Evolutionary conservation across 92 coral and sea anemone species (phyloP).

Genomic region (Pocillopora meandrina): DNA sequence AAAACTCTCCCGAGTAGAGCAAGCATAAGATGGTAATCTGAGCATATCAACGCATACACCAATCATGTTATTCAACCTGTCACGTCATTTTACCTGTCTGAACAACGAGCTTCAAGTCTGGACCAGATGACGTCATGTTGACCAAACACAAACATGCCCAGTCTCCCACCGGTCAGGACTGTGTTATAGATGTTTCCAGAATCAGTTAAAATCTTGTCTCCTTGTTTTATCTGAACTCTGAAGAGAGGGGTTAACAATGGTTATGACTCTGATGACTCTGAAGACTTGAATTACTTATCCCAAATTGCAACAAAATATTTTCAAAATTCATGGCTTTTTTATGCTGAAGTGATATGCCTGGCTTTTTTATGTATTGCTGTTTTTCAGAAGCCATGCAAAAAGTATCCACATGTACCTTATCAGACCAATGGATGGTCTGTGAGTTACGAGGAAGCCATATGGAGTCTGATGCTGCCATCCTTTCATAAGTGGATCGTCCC

Average conservation of each 20-base stretch:
- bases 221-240: slow-evolving; percentile 79
- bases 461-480: slow-evolving; percentile 93
- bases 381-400: neutral
- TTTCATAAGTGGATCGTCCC: slow-evolving; percentile 94
- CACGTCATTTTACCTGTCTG: slow-evolving; percentile 68
- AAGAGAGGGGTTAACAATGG: neutral
- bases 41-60: too few species aligned
- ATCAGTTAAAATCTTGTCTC: slow-evolving; percentile 81
- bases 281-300: too few species aligned
- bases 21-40: too few species aligned
- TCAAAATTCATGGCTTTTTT: too few species aligned
- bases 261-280: too few species aligned
- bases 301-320: too few species aligned
- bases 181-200: slow-evolving; percentile 92
- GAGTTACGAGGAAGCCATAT: slow-evolving; percentile 74
- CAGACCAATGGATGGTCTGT: slow-evolving; percentile 94
- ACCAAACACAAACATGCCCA: slow-evolving; percentile 95
- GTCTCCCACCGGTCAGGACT: slow-evolving; percentile 90
- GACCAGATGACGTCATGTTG: slow-evolving; percentile 98
- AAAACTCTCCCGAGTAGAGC: too few species aligned
- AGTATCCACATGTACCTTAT: slow-evolving; percentile 61
- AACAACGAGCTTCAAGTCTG: slow-evolving; percentile 85
- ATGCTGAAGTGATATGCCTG: too few species aligned
- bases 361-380: too few species aligned
- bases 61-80: neutral